Percentiles rank a stretch among this genome's conserved stretches.
Conservation (phyloP, 2,888 invertebrate species). For the Pharmacophagus antenor region DNA sequence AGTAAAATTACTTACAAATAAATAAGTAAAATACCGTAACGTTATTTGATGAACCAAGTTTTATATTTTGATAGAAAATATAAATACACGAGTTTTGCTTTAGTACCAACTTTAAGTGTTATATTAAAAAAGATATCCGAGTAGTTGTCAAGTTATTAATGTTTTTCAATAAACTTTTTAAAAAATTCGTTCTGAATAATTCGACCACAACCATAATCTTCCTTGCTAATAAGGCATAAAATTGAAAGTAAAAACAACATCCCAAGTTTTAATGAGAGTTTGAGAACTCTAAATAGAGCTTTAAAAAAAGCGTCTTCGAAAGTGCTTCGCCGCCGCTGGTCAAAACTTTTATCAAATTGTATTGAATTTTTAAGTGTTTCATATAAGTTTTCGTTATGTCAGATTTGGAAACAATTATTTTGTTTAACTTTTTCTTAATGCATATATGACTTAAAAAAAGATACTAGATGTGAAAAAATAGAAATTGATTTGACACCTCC, state of each 20-base stretch:
- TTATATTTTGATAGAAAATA: too few species aligned
- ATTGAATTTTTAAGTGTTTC: background rate
- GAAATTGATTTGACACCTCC: too few species aligned
- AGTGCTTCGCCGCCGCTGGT: background rate
- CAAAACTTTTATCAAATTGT: background rate
- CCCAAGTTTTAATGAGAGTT: slow-evolving; percentile 11
- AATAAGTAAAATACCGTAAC: too few species aligned
- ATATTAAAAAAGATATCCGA: too few species aligned
- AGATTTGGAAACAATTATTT: background rate
- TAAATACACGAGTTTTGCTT: too few species aligned
- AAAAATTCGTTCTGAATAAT: background rate
- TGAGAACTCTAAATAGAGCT: background rate
- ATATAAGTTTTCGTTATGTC: background rate
- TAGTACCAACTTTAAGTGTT: too few species aligned
- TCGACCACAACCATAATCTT: background rate
- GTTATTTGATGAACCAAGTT: too few species aligned
- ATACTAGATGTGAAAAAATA: too few species aligned
- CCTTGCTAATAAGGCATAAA: slow-evolving; percentile 11
- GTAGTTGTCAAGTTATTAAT: background rate
- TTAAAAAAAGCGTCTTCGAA: background rate
- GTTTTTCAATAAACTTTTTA: slow-evolving; percentile 7
- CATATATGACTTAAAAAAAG: too few species aligned
- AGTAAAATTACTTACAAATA: too few species aligned
- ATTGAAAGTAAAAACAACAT: slow-evolving; percentile 7
- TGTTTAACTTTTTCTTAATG: background rate